Conservation (phyloP, 2,113 vertebrate species). For the Macrotis lagotis region DNA sequence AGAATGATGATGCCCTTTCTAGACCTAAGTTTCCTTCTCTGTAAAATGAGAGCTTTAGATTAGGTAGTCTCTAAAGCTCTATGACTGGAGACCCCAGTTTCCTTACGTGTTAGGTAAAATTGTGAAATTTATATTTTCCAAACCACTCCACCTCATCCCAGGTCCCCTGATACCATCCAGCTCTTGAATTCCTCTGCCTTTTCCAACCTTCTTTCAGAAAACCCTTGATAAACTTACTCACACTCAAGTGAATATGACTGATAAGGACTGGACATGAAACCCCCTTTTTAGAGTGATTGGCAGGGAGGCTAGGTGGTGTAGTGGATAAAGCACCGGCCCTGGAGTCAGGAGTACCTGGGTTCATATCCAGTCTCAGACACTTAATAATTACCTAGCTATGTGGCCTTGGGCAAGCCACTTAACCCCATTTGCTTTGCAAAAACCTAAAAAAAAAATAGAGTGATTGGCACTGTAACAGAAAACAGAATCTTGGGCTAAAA, state of each 20-base stretch:
- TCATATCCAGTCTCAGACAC: no score
- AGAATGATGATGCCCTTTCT: background rate
- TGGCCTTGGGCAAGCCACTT: no score
- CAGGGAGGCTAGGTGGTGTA: no score
- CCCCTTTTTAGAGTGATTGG: conserved; percentile 11
- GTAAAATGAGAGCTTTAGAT: background rate
- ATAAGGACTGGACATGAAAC: conserved; percentile 12
- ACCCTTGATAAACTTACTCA: conserved; percentile 12
- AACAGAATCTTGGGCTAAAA: background rate
- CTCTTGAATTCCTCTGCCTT: conserved; percentile 3
- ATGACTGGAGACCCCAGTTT: background rate
- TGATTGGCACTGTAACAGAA: background rate
- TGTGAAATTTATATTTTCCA: background rate
- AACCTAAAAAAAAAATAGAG: no score
- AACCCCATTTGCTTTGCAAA: no score
- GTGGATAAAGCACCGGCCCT: no score
- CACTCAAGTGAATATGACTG: conserved; percentile 1
- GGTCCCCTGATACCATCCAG: background rate
- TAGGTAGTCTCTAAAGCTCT: background rate
- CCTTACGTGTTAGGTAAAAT: background rate
- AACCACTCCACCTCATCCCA: background rate
- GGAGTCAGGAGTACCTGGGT: no score
- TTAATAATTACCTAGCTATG: no score
- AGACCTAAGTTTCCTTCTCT: background rate
- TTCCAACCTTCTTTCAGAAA: conserved; percentile 25